A percentile compares a stretch with the other conserved stretches of the same genome.
Conservation (phyloP, 2,797 vertebrate genomes). For the Lacerta bilineata region DNA sequence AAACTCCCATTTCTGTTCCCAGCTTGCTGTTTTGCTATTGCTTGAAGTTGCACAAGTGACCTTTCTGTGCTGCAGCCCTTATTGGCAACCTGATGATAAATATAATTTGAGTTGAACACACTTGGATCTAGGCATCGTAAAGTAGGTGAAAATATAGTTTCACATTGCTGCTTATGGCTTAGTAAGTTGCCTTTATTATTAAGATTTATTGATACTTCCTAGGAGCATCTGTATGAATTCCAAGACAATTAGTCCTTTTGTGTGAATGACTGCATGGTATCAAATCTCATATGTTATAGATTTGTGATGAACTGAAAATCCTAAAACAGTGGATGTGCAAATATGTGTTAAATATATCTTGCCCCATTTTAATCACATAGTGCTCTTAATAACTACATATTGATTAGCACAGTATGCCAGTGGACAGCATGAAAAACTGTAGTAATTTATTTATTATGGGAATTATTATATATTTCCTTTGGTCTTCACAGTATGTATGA, state of each 20-base stretch:
- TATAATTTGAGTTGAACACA: conserved; percentile 40
- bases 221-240: conserved; percentile 30
- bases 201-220: conserved; percentile 16
- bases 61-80: conserved; percentile 17
- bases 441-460: neutral
- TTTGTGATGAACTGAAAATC: conserved; percentile 2
- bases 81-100: conserved; percentile 9
- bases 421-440: neutral
- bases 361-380: conserved; percentile 26
- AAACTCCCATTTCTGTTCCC: conserved; percentile 12
- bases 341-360: conserved; percentile 30
- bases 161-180: neutral
- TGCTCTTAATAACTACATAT: conserved; percentile 18
- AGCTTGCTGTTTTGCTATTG: neutral
- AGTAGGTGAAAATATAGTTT: neutral
- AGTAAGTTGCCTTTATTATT: neutral
- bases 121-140: conserved; percentile 34
- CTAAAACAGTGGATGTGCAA: neutral
- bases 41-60: conserved; percentile 24
- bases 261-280: conserved; percentile 29
- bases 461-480: neutral
- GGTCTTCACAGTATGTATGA: neutral
- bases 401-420: neutral
- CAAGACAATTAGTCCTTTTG: conserved; percentile 40
- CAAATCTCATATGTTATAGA: neutral